Percentiles rank a stretch among this genome's conserved stretches.
Evolutionary conservation across 2,113 vertebrate genomes (phyloP).

Genomic region (Lycocorax pyrrhopterus): DNA sequence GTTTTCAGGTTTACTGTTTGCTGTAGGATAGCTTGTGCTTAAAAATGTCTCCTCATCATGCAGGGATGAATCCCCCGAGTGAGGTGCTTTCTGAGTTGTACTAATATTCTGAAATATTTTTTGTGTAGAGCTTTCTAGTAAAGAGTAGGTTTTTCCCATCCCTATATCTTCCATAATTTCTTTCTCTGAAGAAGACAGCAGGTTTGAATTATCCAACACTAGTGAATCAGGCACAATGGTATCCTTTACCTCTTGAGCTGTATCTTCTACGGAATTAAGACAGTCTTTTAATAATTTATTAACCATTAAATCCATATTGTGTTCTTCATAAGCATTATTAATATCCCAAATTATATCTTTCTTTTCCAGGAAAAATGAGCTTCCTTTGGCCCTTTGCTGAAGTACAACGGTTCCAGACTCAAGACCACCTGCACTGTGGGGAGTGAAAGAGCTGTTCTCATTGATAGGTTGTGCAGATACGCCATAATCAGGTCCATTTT

Average conservation of each 20-base stretch:
- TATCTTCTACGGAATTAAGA: constrained; percentile 1
- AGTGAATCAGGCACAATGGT: background rate
- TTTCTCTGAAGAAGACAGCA: background rate
- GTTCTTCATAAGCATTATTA: background rate
- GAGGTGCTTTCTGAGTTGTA: background rate
- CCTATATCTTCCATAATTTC: background rate
- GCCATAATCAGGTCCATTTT: background rate
- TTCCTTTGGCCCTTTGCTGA: background rate
- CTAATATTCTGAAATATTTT: background rate
- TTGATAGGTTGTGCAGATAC: background rate
- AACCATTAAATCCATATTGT: background rate
- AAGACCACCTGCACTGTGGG: background rate
- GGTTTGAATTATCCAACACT: background rate
- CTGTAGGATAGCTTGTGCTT: background rate
- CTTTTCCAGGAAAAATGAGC: background rate
- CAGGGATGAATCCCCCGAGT: background rate
- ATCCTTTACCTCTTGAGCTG: background rate
- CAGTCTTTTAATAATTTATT: background rate
- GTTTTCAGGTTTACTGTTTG: background rate
- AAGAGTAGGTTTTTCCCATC: background rate
- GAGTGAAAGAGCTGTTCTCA: background rate
- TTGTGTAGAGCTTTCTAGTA: background rate
- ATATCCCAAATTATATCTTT: background rate
- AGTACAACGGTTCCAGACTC: background rate
- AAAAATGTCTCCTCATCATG: background rate